phyloP scores from a whole-genome alignment of 2,888 invertebrate species.

The Oscheius onirici region DNA sequence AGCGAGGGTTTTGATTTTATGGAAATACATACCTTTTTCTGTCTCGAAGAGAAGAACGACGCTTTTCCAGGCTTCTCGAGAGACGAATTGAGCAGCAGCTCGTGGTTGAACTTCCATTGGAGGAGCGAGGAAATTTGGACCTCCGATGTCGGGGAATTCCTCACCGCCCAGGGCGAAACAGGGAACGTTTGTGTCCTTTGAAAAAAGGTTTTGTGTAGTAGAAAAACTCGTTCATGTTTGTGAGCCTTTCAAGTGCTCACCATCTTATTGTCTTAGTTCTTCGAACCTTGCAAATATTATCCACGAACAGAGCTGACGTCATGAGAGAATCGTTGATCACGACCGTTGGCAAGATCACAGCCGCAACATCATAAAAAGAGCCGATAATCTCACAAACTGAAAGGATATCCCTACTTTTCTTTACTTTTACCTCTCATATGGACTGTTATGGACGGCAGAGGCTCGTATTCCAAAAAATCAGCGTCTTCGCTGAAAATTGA shows the following conservation, averaged over 20 bases:
- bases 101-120: constrained; percentile 38
- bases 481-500: not conserved
- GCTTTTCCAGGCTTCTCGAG: constrained; percentile 42
- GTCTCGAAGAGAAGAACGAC: constrained; percentile 43
- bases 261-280: too few species aligned
- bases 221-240: too few species aligned
- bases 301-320: not conserved
- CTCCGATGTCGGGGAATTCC: constrained; percentile 5
- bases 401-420: not conserved
- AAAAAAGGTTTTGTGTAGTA: too few species aligned
- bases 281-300: constrained; percentile 11
- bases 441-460: constrained; percentile 8
- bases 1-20: not conserved
- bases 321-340: constrained; percentile 10
- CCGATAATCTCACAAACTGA: not conserved
- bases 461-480: not conserved
- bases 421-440: constrained; percentile 3
- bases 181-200: not conserved
- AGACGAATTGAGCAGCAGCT: constrained; percentile 42
- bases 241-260: too few species aligned
- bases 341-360: constrained; percentile 15
- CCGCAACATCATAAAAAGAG: not conserved
- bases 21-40: not conserved
- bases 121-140: constrained; percentile 5
- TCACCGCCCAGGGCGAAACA: constrained; percentile 14